phyloP scores from a whole-genome alignment of 1,140 invertebrate species.

The Brachionus paranguensis region DNA sequence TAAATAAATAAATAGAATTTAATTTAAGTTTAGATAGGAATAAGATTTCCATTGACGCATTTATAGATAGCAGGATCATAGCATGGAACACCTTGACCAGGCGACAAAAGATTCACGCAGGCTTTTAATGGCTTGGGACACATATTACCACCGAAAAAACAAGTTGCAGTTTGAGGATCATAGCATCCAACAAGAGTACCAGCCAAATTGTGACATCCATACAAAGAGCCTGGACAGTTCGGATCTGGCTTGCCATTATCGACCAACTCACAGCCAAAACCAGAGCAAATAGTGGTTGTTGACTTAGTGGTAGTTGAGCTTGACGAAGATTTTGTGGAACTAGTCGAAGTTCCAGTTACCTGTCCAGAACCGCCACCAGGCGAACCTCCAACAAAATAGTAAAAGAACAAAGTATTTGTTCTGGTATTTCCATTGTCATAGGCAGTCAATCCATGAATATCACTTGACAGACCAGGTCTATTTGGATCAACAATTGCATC shows the following conservation, averaged over 20 bases:
- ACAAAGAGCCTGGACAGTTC: not conserved
- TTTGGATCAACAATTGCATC: conserved; percentile 29
- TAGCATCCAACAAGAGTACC: not conserved
- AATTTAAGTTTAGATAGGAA: not conserved
- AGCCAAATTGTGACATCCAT: conserved; percentile 15
- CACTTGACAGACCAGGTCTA: not conserved
- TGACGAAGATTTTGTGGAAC: not conserved
- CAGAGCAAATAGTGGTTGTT: not conserved
- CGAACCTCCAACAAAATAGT: conserved; percentile 1
- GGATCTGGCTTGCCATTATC: conserved; percentile 22
- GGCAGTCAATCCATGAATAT: not conserved
- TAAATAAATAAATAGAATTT: not conserved
- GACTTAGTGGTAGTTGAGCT: not conserved
- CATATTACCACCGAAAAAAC: conserved; percentile 20
- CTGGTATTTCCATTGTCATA: conserved; percentile 12
- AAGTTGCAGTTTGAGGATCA: not conserved
- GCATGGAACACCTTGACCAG: not conserved
- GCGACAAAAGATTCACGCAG: not conserved
- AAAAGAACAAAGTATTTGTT: conserved; percentile 14
- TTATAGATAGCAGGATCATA: not conserved
- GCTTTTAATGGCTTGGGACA: not conserved
- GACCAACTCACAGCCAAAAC: not conserved
- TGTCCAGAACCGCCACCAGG: not conserved
- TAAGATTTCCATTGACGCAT: conserved; percentile 3
- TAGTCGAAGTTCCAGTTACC: not conserved